A percentile compares a stretch with the other conserved stretches of the same genome.
These are phyloP conservation scores for Anguilla megastoma DNA, from an alignment of 2,797 vertebrate genomes.

Conservation along the genomic window DNA sequence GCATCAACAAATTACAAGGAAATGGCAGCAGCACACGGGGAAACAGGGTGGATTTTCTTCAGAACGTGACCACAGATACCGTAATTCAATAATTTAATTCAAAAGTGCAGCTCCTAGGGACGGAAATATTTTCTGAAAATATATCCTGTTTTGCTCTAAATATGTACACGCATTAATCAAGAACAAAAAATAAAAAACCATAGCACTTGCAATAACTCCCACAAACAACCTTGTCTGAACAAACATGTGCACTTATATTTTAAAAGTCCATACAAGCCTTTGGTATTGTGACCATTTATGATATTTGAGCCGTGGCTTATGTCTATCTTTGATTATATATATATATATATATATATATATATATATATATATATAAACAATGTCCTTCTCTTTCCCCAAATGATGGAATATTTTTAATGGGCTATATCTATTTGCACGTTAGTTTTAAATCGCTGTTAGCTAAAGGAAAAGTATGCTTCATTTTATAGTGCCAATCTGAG, in stretches of 20 bases:
- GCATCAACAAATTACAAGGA: conserved; percentile 36
- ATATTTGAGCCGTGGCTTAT: background rate
- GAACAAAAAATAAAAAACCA: background rate
- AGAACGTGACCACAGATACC: background rate
- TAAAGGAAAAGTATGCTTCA: conserved; percentile 1
- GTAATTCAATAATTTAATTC: background rate
- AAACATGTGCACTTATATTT: background rate
- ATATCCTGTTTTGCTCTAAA: background rate
- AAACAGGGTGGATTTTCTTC: conserved; percentile 16
- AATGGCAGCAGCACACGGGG: conserved; percentile 20
- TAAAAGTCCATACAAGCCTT: background rate
- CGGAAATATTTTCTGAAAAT: background rate
- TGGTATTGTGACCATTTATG: background rate
- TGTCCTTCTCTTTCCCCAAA: background rate
- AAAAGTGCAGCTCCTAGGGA: background rate
- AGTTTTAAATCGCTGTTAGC: background rate
- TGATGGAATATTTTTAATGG: background rate
- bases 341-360: too few species aligned
- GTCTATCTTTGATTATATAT: background rate
- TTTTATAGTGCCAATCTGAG: conserved; percentile 42
- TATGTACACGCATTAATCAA: background rate
- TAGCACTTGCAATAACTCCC: background rate
- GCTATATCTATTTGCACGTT: background rate
- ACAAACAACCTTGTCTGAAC: background rate
- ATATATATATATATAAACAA: background rate